These are phyloP conservation scores for Chrysoperla carnea DNA, from an alignment of 1,140 invertebrate species.

Conservation along the genomic window DNA sequence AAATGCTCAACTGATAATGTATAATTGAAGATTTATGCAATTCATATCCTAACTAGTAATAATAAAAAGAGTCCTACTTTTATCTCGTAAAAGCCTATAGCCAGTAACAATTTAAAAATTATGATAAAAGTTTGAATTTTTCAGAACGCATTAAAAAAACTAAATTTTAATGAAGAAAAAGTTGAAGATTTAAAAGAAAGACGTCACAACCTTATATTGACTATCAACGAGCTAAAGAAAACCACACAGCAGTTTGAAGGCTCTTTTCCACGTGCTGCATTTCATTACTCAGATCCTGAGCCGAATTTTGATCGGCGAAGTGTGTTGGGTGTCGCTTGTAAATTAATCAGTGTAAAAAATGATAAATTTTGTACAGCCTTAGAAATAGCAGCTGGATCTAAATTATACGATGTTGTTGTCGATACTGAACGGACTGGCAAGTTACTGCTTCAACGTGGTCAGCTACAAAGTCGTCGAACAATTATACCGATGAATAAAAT, in stretches of 20 bases:
- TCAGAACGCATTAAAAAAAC: conserved; percentile 31
- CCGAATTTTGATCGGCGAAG: conserved; percentile 55
- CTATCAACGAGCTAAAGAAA: conserved; percentile 33
- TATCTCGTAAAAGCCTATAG: too few species aligned
- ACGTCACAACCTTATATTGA: conserved; percentile 27
- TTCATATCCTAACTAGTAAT: too few species aligned
- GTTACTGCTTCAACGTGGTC: conserved; percentile 63
- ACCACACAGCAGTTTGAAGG: conserved; percentile 40
- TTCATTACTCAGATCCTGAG: conserved; percentile 58
- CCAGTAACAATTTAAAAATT: too few species aligned
- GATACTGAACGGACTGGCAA: conserved; percentile 75
- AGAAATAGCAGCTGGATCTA: conserved; percentile 63
- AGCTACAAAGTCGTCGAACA: conserved; percentile 62
- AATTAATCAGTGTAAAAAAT: conserved; percentile 61
- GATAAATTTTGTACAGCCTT: conserved; percentile 57
- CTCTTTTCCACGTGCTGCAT: conserved; percentile 46
- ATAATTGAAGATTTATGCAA: too few species aligned
- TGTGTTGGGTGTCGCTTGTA: conserved; percentile 56
- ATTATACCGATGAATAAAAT: conserved; percentile 92
- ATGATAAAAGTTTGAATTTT: not conserved
- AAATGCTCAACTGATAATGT: too few species aligned
- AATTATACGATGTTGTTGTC: conserved; percentile 85
- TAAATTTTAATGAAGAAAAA: conserved; percentile 50
- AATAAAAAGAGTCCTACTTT: too few species aligned
- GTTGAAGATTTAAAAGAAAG: conserved; percentile 35